Evolutionary conservation across 2,113 vertebrate genomes (phyloP).

Genomic region (Sarotherodon lohbergeri): DNA sequence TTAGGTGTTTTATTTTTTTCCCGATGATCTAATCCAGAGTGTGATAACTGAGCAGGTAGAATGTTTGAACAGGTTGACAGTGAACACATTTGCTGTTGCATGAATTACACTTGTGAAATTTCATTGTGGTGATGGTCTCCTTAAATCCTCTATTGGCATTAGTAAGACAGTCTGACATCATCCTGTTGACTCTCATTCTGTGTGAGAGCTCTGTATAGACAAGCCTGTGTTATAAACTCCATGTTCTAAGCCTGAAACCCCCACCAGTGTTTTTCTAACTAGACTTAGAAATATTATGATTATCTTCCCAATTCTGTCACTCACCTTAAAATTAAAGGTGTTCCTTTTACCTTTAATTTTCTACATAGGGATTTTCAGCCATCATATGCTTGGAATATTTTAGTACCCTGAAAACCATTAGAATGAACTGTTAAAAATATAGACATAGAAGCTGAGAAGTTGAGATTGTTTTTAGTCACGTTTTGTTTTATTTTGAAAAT

Average conservation of each 20-base stretch:
- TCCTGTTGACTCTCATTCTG: background rate
- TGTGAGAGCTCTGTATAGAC: background rate
- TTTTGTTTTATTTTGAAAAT: background rate
- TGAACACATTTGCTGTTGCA: background rate
- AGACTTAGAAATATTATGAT: background rate
- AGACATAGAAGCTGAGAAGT: background rate
- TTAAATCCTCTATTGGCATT: background rate
- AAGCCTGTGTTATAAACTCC: background rate
- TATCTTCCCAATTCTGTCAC: background rate
- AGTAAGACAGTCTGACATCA: background rate
- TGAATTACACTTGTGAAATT: background rate
- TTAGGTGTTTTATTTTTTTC: background rate
- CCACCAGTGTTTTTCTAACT: background rate
- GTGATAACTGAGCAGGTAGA: background rate
- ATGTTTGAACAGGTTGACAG: conserved; percentile 23
- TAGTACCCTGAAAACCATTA: background rate
- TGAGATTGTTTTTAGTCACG: background rate
- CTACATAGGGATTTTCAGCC: background rate
- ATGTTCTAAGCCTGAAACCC: background rate
- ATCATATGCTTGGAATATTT: background rate
- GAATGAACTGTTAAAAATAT: background rate
- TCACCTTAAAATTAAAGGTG: background rate
- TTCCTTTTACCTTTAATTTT: too few relatives aligned
- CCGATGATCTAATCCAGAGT: background rate
- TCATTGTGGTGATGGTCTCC: background rate